phyloP scores from a whole-genome alignment of 2,113 vertebrate genomes.

The Ornithorhynchus anatinus region DNA sequence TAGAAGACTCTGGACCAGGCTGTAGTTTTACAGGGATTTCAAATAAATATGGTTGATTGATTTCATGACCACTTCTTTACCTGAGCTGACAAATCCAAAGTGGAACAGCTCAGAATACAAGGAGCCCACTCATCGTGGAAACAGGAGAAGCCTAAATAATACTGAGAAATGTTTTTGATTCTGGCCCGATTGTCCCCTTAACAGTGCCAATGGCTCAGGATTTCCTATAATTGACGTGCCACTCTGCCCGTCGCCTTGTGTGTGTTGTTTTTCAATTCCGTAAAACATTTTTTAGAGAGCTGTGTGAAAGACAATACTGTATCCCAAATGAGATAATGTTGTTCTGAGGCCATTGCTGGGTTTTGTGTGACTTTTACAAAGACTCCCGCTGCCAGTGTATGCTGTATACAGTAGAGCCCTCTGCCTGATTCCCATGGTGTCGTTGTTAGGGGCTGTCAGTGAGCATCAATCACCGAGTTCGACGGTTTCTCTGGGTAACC shows the following conservation, averaged over 20 bases:
- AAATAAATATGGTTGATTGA: too few relatives aligned
- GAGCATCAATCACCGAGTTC: constrained; percentile 9
- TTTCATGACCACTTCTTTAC: too few relatives aligned
- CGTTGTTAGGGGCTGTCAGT: background rate
- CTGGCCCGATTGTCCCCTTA: background rate
- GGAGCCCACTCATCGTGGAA: background rate
- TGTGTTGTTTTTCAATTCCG: background rate
- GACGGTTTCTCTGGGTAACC: constrained; percentile 8
- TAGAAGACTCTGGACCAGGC: too few relatives aligned
- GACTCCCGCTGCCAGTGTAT: background rate
- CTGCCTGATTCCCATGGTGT: constrained; percentile 26
- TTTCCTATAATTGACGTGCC: background rate
- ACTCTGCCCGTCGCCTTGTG: background rate
- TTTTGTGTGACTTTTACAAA: background rate
- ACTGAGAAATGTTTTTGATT: background rate
- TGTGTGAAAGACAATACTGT: background rate
- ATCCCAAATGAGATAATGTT: too few relatives aligned
- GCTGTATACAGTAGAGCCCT: background rate
- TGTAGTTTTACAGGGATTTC: background rate
- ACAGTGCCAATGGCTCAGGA: background rate
- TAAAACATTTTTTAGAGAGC: background rate
- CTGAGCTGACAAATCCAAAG: background rate
- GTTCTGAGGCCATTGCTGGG: rapidly evolving
- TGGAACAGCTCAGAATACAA: background rate
- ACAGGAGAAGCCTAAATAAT: background rate